Base-by-base conservation (phyloP, 2,888 invertebrate genomes). In the Priapulus caudatus region DNA sequence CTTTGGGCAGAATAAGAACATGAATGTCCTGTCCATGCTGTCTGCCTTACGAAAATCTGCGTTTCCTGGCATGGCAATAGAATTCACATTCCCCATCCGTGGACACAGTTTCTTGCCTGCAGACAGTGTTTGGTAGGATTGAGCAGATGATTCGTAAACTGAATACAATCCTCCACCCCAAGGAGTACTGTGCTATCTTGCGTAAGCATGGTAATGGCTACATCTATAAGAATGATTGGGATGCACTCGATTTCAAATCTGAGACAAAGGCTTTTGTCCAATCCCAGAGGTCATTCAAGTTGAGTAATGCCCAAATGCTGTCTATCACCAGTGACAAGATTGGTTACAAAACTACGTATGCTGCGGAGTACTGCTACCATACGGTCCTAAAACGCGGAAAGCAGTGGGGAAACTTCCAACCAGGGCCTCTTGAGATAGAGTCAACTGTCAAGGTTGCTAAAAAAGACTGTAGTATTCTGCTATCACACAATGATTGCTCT, bases 31-130 rank as follows among this genome's bases (percentile, higher is more conserved):
- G 10, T 33, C 33, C 33, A 33, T 33, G 33, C 33, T 33, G 10
- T 33, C n/a, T 33, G 33, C 33, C n/a, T 10, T 33, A n/a, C 10
- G 33, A n/a, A 33, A 33, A n/a, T n/a, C 10, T 10, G n/a, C 10
- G n/a, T 33, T 33, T n/a, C 33, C 10, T 10, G n/a, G n/a, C 33
- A 33, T 33, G 33, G n/a, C 10, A 33, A 33, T 33, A 10, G 33
- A 33, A n/a, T 33, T 33, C 33, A 33, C 10, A 10, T 33, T 33
- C n/a, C 33, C 33, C 33, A 33, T 33, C 33, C 10, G 33, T 10
- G 33, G 33, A 33, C 33, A 33, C 33, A 33, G 33, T n/a, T 33
- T 33, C 33, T 33, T 33, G n/a, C 33, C 33, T n/a, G 33, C 33
- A 33, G 33, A 33, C 33, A 10, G 33, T 33, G 33, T 33, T 33